Conservation (phyloP, 2,797 vertebrate species). For the Cynopterus sphinx region DNA sequence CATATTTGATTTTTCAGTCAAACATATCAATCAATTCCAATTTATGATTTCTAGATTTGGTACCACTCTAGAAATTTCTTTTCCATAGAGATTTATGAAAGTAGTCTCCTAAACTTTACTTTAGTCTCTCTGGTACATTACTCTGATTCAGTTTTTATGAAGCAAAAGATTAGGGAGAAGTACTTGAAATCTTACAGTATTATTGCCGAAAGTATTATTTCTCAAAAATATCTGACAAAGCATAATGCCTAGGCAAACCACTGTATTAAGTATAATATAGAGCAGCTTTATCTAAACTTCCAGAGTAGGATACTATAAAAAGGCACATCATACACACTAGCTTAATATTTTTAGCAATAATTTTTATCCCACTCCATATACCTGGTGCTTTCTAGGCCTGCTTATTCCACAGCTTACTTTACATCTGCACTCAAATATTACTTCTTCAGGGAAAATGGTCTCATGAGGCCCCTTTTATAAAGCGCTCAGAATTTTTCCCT, state of each 20-base stretch:
- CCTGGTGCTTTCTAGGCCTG: background rate
- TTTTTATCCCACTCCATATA: slow-evolving; percentile 10
- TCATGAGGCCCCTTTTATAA: background rate
- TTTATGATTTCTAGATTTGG: background rate
- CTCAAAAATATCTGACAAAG: slow-evolving; percentile 30
- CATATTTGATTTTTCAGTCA: background rate
- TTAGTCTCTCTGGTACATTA: background rate
- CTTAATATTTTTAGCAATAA: slow-evolving; percentile 11
- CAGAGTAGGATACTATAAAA: background rate
- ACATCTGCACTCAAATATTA: background rate
- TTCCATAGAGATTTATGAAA: background rate
- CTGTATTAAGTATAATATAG: background rate
- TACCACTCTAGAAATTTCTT: slow-evolving; percentile 2
- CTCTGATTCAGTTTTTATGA: background rate
- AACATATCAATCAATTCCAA: background rate
- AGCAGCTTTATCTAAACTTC: background rate
- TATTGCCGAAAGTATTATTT: slow-evolving; percentile 35
- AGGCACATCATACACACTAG: background rate
- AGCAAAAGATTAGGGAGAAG: background rate
- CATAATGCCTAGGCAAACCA: background rate
- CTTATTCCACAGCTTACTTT: background rate
- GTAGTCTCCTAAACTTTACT: background rate
- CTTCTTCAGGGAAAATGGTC: background rate
- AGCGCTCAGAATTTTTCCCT: background rate
- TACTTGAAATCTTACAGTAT: background rate